These are phyloP conservation scores for Eristalinus aeneus DNA, from an alignment of 2,888 invertebrate genomes.

Conservation along the genomic window DNA sequence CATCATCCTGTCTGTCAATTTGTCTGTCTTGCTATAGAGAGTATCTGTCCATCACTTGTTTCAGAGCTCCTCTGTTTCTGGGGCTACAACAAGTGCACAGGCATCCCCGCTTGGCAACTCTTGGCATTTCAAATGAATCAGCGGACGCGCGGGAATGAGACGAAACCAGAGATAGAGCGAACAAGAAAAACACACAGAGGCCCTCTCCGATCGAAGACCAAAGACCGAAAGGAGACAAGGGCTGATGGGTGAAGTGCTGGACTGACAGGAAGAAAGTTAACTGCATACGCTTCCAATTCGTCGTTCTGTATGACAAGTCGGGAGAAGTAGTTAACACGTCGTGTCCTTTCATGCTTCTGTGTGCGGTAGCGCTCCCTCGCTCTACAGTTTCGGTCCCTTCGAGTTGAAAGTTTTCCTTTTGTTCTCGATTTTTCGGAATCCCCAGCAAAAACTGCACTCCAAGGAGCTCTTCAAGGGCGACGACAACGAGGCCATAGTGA, in stretches of 20 bases:
- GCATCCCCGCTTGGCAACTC: conserved; percentile 41
- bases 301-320: conserved; percentile 65
- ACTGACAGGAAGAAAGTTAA: conserved; percentile 60
- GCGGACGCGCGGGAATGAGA: no score
- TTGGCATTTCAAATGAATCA: conserved; percentile 4
- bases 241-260: background rate
- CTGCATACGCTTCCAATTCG: conserved; percentile 69
- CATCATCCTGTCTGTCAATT: conserved; percentile 81
- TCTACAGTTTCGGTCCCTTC: background rate
- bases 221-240: background rate
- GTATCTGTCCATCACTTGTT: conserved; percentile 70
- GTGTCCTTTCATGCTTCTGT: conserved; percentile 46
- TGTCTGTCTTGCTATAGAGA: conserved; percentile 76
- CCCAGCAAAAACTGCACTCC: conserved; percentile 21
- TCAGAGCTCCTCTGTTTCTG: conserved; percentile 37
- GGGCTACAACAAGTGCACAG: conserved; percentile 1
- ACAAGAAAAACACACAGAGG: background rate
- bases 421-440: conserved; percentile 25
- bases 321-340: conserved; percentile 68
- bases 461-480: conserved; percentile 20
- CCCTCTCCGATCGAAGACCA: background rate
- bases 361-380: background rate
- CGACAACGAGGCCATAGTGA: background rate
- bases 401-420: conserved; percentile 24
- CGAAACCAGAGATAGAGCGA: background rate